Evolutionary conservation across 2,113 vertebrate species (phyloP).

Genomic region (Cebidichthys violaceus): DNA sequence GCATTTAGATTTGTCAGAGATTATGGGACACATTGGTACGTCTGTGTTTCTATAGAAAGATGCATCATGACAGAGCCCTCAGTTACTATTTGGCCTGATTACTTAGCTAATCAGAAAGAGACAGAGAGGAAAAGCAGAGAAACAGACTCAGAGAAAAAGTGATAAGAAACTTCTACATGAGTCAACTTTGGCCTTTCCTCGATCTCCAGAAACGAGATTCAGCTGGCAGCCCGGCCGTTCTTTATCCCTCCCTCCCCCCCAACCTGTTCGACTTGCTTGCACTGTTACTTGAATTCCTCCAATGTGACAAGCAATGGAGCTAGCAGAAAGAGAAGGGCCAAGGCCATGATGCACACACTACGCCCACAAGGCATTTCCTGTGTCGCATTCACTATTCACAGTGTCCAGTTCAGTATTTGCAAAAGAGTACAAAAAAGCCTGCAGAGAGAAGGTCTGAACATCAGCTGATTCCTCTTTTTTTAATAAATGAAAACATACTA

Average conservation of each 20-base stretch:
- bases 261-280: slow-evolving; percentile 47
- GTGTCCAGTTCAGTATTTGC: slow-evolving; percentile 18
- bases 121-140: not conserved
- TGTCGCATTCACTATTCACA: slow-evolving; percentile 37
- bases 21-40: slow-evolving; percentile 3
- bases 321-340: slow-evolving; percentile 37
- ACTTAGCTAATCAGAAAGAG: not conserved
- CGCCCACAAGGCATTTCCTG: slow-evolving; percentile 52
- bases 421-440: slow-evolving; percentile 17
- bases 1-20: slow-evolving; percentile 23
- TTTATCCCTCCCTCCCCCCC: slow-evolving; percentile 29
- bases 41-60: slow-evolving; percentile 17
- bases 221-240: slow-evolving; percentile 26
- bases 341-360: slow-evolving; percentile 43
- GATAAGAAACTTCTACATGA: slow-evolving; percentile 12
- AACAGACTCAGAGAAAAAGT: not conserved
- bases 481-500: too few relatives aligned
- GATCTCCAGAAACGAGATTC: not conserved
- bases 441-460: not conserved
- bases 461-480: not conserved
- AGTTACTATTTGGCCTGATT: not conserved
- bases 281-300: slow-evolving; percentile 43
- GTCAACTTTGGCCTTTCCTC: slow-evolving; percentile 27
- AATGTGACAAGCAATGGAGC: slow-evolving; percentile 58
- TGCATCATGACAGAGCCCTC: not conserved